A percentile compares a stretch with the other conserved stretches of the same genome.
Evolutionary conservation across 2,888 invertebrate genomes (phyloP).

Genomic region (Tachina grossa): DNA sequence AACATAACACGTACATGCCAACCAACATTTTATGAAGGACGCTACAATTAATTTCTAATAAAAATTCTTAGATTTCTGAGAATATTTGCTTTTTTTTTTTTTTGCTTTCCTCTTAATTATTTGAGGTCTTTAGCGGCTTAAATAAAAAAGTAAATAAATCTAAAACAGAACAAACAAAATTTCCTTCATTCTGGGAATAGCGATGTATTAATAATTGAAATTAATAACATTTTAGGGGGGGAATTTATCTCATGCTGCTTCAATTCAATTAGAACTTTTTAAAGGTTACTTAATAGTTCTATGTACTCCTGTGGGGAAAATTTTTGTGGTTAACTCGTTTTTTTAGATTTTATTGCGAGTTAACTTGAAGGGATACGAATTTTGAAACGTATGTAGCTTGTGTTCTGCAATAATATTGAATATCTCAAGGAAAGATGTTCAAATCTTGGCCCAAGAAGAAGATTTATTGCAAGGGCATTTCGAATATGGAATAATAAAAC

Average conservation of each 20-base stretch:
- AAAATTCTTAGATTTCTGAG: conserved; percentile 61
- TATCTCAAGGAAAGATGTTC: not conserved
- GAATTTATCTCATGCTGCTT: conserved; percentile 11
- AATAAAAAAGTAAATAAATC: conserved; percentile 39
- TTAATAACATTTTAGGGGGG: conserved; percentile 10
- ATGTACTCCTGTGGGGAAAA: not conserved
- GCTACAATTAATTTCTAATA: conserved; percentile 64
- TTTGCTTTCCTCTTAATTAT: conserved; percentile 14
- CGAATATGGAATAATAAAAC: not conserved
- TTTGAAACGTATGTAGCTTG: not conserved
- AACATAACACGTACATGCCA: conserved; percentile 39
- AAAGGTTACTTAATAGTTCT: not conserved
- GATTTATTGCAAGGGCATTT: no score
- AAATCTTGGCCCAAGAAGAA: no score
- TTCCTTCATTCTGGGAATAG: conserved; percentile 29
- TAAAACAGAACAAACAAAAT: conserved; percentile 23
- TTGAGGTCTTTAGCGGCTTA: conserved; percentile 41
- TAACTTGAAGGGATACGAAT: not conserved
- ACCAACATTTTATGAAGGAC: conserved; percentile 53
- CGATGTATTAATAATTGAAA: conserved; percentile 14
- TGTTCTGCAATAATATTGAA: not conserved
- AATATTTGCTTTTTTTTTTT: conserved; percentile 44
- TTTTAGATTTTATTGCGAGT: not conserved
- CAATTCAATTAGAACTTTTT: not conserved
- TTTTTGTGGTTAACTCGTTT: not conserved